Conservation (phyloP, 2,113 vertebrate genomes). For the Tetrax tetrax region DNA sequence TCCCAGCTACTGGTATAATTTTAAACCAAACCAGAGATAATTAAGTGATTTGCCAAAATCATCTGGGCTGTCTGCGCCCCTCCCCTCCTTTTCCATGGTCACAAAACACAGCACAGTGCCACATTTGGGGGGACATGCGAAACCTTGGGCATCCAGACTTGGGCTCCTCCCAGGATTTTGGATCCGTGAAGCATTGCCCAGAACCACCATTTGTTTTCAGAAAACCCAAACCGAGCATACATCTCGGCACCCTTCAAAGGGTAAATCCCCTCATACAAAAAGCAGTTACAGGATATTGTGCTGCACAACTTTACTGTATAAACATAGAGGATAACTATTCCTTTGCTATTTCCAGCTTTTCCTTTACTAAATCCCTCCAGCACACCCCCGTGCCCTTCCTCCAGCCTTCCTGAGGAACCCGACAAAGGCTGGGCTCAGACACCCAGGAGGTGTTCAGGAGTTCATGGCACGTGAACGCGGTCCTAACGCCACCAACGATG, state of each 20-base stretch:
- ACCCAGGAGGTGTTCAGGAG: neutral
- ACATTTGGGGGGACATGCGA: too few species aligned
- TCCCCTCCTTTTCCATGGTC: neutral
- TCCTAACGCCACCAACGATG: too few species aligned
- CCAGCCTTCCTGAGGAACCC: neutral
- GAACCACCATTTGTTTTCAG: neutral
- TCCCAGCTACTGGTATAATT: neutral
- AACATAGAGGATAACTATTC: neutral
- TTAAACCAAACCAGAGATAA: neutral
- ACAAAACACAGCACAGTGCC: neutral
- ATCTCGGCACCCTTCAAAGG: neutral
- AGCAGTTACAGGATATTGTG: neutral
- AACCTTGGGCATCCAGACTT: neutral
- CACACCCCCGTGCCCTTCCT: neutral
- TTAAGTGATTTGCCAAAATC: neutral
- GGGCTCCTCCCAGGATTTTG: neutral
- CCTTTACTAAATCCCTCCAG: neutral
- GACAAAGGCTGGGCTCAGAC: neutral
- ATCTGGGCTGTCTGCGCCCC: neutral
- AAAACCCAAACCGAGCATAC: neutral
- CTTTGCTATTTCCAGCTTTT: neutral
- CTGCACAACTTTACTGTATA: neutral
- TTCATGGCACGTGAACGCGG: neutral
- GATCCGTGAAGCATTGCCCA: neutral
- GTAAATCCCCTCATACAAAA: neutral